Evolutionary conservation across 2,797 vertebrate species (phyloP).

Genomic region (Phylloscopus collybita): DNA sequence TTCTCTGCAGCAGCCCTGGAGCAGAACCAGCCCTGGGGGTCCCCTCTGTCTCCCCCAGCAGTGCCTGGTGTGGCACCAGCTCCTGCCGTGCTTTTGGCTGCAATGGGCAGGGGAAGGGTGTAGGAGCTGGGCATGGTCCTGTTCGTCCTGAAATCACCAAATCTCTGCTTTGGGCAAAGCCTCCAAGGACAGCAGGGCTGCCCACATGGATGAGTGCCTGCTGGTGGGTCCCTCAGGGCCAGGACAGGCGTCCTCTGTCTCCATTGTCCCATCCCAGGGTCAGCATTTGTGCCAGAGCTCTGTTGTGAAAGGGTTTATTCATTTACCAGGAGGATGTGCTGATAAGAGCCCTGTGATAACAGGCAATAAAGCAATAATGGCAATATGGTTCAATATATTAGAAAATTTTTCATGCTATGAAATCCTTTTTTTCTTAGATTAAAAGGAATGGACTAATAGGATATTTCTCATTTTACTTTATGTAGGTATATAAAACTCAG

Average conservation of each 20-base stretch:
- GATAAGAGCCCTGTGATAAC: conserved; percentile 19
- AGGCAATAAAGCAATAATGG: conserved; percentile 5
- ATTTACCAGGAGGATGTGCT: not conserved
- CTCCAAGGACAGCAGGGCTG: not conserved
- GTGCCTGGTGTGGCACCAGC: not conserved
- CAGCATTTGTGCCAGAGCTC: not conserved
- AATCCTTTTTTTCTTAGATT: not conserved
- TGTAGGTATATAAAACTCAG: not conserved
- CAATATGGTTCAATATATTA: conserved; percentile 38
- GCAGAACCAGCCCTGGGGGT: not conserved
- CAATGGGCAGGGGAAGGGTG: not conserved
- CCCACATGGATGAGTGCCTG: not conserved
- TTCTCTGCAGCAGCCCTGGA: not conserved
- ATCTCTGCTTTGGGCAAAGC: not conserved
- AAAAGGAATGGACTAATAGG: not conserved
- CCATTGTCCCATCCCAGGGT: not conserved
- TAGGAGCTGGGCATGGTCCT: rapidly evolving
- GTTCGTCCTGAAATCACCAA: not conserved
- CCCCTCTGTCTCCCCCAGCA: not conserved
- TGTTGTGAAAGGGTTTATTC: not conserved
- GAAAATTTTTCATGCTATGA: not conserved
- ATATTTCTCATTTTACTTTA: not conserved
- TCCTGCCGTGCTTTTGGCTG: not conserved
- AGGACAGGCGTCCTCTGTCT: not conserved
- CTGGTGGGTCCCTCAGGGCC: not conserved